Conservation (phyloP, 1,140 invertebrate species). For the Cotesia glomerata region DNA sequence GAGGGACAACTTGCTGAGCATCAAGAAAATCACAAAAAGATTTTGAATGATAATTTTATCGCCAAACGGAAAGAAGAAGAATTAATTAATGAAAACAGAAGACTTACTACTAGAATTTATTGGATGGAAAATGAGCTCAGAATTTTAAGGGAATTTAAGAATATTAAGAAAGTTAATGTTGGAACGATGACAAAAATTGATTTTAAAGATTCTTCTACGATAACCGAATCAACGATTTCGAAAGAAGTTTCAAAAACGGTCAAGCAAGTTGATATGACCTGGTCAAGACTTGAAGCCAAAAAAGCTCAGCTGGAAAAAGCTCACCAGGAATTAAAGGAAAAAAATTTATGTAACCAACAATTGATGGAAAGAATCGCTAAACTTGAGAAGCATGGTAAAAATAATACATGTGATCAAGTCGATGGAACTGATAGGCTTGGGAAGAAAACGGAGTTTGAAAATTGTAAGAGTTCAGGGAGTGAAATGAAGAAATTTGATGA, state of each 20-base stretch:
- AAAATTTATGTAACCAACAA: slow-evolving; percentile 40
- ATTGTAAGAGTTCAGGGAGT: not conserved
- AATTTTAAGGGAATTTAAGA: slow-evolving; percentile 18
- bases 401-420: not conserved
- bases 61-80: slow-evolving; percentile 49
- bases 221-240: too few species aligned
- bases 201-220: too few species aligned
- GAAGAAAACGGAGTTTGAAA: not conserved
- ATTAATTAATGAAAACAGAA: slow-evolving; percentile 49
- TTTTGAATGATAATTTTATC: slow-evolving; percentile 33
- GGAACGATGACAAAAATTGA: slow-evolving; percentile 32
- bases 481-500: slow-evolving; percentile 13
- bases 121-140: slow-evolving; percentile 43
- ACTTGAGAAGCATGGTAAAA: slow-evolving; percentile 26
- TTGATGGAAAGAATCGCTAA: slow-evolving; percentile 36
- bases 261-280: slow-evolving; percentile 59
- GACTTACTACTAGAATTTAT: slow-evolving; percentile 43
- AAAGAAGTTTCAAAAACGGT: slow-evolving; percentile 40
- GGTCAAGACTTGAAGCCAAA: slow-evolving; percentile 56
- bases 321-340: slow-evolving; percentile 37
- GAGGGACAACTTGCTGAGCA: slow-evolving; percentile 41
- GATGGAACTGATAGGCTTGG: too few species aligned
- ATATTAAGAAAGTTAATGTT: not conserved
- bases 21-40: slow-evolving; percentile 39
- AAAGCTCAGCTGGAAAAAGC: slow-evolving; percentile 42